These are phyloP conservation scores for Branchinecta lindahli DNA, from an alignment of 1,140 invertebrate species.

Conservation along the genomic window DNA sequence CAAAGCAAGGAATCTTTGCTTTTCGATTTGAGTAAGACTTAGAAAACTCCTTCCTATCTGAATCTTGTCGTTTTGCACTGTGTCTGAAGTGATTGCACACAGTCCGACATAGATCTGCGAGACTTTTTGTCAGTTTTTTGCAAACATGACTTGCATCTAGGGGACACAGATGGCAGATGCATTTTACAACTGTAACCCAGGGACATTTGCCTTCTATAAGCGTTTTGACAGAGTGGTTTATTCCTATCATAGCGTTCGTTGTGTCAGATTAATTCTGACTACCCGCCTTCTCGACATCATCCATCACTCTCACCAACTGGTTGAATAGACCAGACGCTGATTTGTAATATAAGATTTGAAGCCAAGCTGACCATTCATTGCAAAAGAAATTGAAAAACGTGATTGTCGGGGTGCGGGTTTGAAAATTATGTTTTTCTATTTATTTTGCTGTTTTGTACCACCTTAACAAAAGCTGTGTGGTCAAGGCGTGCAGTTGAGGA, in stretches of 20 bases:
- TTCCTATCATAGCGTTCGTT: constrained; percentile 21
- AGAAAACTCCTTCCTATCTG: constrained; percentile 3
- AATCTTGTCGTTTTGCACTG: constrained; percentile 10
- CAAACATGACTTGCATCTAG: constrained; percentile 10
- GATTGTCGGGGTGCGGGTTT: no score
- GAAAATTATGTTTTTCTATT: no score
- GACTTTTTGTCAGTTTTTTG: constrained; percentile 12
- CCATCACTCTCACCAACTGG: neutral
- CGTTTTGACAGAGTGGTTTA: constrained; percentile 17
- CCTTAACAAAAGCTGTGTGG: no score
- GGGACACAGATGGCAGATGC: neutral
- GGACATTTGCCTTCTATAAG: constrained; percentile 19
- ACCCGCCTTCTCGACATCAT: constrained; percentile 6
- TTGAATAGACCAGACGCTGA: neutral
- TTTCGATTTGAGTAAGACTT: neutral
- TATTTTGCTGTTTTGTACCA: no score
- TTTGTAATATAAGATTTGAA: no score
- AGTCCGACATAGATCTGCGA: constrained; percentile 6
- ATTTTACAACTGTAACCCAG: constrained; percentile 16
- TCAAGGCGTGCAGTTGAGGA: no score
- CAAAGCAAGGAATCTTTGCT: constrained; percentile 9
- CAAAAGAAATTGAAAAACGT: no score
- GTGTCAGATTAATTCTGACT: constrained; percentile 20
- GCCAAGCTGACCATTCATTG: no score
- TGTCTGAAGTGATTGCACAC: constrained; percentile 11